Conservation (phyloP, 2,113 vertebrate species). For the Cinclus mexicanus region DNA sequence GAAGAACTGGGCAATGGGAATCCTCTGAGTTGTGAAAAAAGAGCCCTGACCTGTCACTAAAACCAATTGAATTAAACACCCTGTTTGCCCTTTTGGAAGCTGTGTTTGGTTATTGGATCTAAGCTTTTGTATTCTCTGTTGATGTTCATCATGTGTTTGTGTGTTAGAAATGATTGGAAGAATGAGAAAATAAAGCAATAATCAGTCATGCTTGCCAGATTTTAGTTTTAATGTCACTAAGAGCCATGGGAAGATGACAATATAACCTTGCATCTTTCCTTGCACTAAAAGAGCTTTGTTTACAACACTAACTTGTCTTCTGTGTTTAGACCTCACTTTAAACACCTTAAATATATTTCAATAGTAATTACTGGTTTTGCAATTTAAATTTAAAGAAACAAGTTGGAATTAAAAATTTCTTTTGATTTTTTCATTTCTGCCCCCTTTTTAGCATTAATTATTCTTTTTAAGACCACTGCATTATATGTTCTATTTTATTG, state of each 20-base stretch:
- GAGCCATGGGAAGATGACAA: background rate
- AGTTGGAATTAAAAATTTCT: background rate
- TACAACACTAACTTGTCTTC: background rate
- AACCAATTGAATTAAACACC: background rate
- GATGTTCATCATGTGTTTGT: background rate
- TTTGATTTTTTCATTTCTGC: background rate
- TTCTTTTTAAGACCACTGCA: background rate
- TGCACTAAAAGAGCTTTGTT: background rate
- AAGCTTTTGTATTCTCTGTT: background rate
- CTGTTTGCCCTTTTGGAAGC: background rate
- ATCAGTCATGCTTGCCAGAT: constrained; percentile 3
- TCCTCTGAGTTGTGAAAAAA: background rate
- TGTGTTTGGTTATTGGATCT: background rate
- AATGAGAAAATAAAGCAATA: constrained; percentile 5
- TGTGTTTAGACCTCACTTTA: background rate
- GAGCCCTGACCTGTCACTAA: background rate
- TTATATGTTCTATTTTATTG: background rate
- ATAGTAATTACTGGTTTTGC: background rate
- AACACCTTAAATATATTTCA: background rate
- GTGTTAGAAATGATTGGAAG: constrained; percentile 7
- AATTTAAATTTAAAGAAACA: background rate
- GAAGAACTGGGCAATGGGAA: background rate
- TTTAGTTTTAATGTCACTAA: background rate
- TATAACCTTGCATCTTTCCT: background rate
- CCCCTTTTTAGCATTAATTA: background rate